Evolutionary conservation across 2,113 vertebrate species (phyloP).

Genomic region (Proteles cristata): DNA sequence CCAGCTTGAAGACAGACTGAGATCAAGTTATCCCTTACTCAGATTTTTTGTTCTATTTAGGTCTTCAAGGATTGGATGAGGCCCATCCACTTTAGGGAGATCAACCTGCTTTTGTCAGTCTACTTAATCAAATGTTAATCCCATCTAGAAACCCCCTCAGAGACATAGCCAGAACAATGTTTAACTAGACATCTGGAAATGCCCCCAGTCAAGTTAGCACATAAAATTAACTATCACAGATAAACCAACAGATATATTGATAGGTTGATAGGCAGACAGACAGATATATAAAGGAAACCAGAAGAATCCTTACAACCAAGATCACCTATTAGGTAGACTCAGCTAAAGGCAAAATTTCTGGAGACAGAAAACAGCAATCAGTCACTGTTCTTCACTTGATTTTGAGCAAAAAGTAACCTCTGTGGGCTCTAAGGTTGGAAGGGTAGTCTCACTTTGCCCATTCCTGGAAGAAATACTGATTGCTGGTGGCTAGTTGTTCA

Average conservation of each 20-base stretch:
- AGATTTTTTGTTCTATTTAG: not conserved
- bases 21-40: not conserved
- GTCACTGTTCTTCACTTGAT: not conserved
- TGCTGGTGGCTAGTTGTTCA: not conserved
- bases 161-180: not conserved
- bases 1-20: not conserved
- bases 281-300: not conserved
- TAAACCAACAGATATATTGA: not conserved
- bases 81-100: not conserved
- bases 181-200: not conserved
- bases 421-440: not conserved
- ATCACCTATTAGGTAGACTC: not conserved
- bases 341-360: not conserved
- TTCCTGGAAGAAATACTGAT: not conserved
- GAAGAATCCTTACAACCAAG: not conserved
- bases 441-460: not conserved
- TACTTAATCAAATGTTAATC: not conserved
- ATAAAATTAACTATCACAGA: not conserved
- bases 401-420: not conserved
- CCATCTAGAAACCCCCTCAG: not conserved
- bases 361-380: not conserved
- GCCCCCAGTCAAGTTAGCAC: not conserved
- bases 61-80: not conserved
- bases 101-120: not conserved
- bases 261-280: not conserved